Evolutionary conservation across 2,113 vertebrate species (phyloP).

Genomic region (Nothoprocta pentlandii): DNA sequence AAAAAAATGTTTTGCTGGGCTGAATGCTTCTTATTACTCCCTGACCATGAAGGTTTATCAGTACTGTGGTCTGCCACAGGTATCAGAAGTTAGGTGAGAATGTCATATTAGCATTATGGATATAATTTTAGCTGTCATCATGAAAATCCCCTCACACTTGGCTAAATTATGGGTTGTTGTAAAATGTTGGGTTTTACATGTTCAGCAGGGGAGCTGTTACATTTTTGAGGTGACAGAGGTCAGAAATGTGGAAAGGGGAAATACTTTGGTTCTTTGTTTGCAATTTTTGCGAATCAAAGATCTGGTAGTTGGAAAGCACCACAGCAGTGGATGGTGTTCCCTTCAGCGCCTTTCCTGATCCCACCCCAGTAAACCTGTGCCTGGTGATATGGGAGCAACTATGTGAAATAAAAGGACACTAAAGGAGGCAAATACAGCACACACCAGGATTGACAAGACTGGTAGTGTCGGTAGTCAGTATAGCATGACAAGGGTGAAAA

Average conservation of each 20-base stretch:
- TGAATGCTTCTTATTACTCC: not conserved
- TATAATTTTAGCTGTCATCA: not conserved
- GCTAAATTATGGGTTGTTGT: not conserved
- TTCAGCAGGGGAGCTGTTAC: not conserved
- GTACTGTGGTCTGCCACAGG: not conserved
- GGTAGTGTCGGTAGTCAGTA: not conserved
- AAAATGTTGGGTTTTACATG: not conserved
- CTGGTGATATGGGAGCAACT: not conserved
- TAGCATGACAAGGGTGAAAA: not conserved
- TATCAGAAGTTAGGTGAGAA: constrained; percentile 13
- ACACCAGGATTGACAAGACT: not conserved
- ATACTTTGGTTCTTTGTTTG: not conserved
- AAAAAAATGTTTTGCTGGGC: not conserved
- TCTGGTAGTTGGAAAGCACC: not conserved
- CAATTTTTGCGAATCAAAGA: not conserved
- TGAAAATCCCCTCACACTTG: constrained; percentile 6
- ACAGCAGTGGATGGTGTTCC: not conserved
- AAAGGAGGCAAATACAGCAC: not conserved
- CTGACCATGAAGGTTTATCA: not conserved
- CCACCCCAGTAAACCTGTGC: not conserved
- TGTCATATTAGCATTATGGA: not conserved
- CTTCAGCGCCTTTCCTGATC: not conserved
- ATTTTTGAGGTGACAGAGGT: not conserved
- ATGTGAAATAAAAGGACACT: not conserved
- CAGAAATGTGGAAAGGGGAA: not conserved